These are phyloP conservation scores for human DNA, from an alignment of 2,113 vertebrate genomes.

Conservation along the genomic window GRCh38 chr12:103727001-103727500, in stretches of 20 bases:
- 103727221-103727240: neutral
- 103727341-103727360: slow-evolving; percentile 78
- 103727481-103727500: neutral
- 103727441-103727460: neutral
- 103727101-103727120: neutral
- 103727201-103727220: neutral
- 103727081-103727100: neutral
- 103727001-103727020: neutral
- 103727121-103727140: neutral
- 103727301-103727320: slow-evolving; percentile 93
- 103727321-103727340: slow-evolving; percentile 44
- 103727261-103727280: slow-evolving; percentile 82
- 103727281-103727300: slow-evolving; percentile 85
- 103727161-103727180: accelerated
- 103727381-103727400: neutral
- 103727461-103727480: neutral
- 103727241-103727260: neutral
- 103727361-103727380: neutral
- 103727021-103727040: neutral
- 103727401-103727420: neutral
- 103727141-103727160: neutral
- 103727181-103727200: too few relatives aligned
- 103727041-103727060: neutral
- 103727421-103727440: neutral
- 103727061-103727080: neutral